Conservation (phyloP, 2,113 vertebrate species). For the Lamprotornis superbus region DNA sequence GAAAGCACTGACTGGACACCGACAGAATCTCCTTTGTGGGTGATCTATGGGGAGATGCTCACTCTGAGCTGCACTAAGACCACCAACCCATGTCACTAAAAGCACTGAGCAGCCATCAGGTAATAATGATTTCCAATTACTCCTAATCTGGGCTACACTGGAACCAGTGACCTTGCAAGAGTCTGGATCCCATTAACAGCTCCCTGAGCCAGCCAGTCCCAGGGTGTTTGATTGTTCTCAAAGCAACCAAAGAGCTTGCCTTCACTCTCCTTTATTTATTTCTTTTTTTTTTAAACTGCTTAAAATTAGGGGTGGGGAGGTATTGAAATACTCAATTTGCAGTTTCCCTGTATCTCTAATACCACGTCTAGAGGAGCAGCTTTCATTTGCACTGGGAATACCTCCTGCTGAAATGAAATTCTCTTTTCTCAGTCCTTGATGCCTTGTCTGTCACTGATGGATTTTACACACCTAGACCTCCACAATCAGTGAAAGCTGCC, state of each 20-base stretch:
- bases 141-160: background rate
- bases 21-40: background rate
- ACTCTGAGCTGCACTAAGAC: background rate
- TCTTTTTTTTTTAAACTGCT: background rate
- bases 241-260: background rate
- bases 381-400: constrained; percentile 48
- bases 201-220: background rate
- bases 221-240: constrained; percentile 7
- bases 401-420: constrained; percentile 46
- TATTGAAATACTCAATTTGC: constrained; percentile 51
- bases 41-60: background rate
- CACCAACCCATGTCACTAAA: background rate
- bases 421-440: constrained; percentile 16
- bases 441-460: constrained; percentile 21
- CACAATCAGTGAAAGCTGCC: background rate
- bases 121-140: constrained; percentile 9
- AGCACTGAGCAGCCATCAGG: constrained; percentile 18
- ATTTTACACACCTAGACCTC: constrained; percentile 29
- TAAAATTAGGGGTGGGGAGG: background rate
- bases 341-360: constrained; percentile 6
- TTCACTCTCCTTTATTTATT: constrained; percentile 7
- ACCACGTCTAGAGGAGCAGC: background rate
- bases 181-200: constrained; percentile 38
- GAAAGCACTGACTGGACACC: background rate
- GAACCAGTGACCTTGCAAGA: constrained; percentile 24